Conservation (phyloP, 2,797 vertebrate species). For the Periophthalmus magnuspinnatus region DNA sequence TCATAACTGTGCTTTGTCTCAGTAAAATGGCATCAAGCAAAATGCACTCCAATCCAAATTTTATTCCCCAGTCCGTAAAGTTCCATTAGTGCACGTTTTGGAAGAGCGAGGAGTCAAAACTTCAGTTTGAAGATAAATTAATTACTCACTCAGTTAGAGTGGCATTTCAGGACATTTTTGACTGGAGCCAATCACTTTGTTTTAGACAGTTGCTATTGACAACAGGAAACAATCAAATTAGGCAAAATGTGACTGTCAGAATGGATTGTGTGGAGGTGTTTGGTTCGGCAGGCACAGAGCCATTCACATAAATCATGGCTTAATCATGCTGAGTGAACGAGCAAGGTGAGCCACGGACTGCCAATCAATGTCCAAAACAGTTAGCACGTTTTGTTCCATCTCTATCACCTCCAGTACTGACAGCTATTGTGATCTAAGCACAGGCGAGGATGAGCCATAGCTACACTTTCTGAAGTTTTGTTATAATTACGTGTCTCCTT, state of each 20-base stretch:
- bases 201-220: conserved; percentile 30
- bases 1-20: conserved; percentile 53
- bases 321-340: conserved; percentile 38
- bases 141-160: conserved; percentile 8
- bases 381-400: conserved; percentile 33
- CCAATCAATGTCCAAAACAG: conserved; percentile 49
- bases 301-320: conserved; percentile 42
- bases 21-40: conserved; percentile 35
- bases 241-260: conserved; percentile 45
- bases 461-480: not conserved
- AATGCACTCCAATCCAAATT: conserved; percentile 29
- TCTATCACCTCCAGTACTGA: conserved; percentile 1
- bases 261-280: conserved; percentile 42
- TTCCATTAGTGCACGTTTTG: conserved; percentile 12
- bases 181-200: conserved; percentile 38
- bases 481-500: not conserved
- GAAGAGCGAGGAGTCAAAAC: conserved; percentile 20
- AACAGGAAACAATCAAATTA: conserved; percentile 51
- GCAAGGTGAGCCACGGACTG: conserved; percentile 34
- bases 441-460: not conserved
- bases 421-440: not conserved
- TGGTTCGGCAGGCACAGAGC: conserved; percentile 32
- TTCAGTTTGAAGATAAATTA: conserved; percentile 32
- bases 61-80: conserved; percentile 12
- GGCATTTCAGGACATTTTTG: conserved; percentile 20